These are phyloP conservation scores for Sarcophaga bullata DNA, from an alignment of 1,140 invertebrate genomes.

Conservation along the genomic window DNA sequence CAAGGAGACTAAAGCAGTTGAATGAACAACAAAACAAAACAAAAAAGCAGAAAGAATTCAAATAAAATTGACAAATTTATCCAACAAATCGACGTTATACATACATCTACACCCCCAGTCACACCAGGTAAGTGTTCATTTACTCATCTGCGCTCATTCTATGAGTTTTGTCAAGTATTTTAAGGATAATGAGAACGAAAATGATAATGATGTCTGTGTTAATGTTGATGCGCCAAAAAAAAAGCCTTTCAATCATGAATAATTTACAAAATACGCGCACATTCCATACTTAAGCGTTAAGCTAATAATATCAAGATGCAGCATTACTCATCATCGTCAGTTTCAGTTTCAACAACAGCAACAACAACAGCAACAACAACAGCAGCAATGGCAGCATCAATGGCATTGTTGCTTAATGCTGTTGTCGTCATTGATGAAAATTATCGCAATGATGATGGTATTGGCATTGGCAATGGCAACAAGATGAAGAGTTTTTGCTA, in stretches of 20 bases:
- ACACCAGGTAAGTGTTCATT: too few relatives aligned
- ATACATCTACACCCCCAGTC: too few relatives aligned
- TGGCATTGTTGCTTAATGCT: too few relatives aligned
- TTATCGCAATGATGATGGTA: slow-evolving; percentile 5
- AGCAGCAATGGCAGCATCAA: too few relatives aligned
- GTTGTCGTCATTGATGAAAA: slow-evolving; percentile 12
- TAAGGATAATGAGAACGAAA: not conserved
- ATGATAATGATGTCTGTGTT: too few relatives aligned
- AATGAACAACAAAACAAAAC: not conserved
- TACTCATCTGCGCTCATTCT: too few relatives aligned
- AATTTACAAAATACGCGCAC: slow-evolving; percentile 36
- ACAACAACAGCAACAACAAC: too few relatives aligned
- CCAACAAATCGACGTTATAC: too few relatives aligned
- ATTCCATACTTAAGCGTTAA: slow-evolving; percentile 20
- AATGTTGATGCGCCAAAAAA: slow-evolving; percentile 31
- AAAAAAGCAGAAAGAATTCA: not conserved
- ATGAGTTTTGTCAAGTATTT: slow-evolving; percentile 8
- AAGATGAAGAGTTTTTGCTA: not conserved
- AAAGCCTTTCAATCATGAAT: slow-evolving; percentile 38
- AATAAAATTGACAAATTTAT: too few relatives aligned
- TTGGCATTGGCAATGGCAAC: slow-evolving; percentile 24
- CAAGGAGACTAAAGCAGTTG: not conserved
- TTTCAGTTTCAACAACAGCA: not conserved
- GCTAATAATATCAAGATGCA: slow-evolving; percentile 37
- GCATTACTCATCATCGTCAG: slow-evolving; percentile 30